These are phyloP conservation scores for Mus minutoides DNA, from an alignment of 2,797 vertebrate genomes.

Conservation along the genomic window DNA sequence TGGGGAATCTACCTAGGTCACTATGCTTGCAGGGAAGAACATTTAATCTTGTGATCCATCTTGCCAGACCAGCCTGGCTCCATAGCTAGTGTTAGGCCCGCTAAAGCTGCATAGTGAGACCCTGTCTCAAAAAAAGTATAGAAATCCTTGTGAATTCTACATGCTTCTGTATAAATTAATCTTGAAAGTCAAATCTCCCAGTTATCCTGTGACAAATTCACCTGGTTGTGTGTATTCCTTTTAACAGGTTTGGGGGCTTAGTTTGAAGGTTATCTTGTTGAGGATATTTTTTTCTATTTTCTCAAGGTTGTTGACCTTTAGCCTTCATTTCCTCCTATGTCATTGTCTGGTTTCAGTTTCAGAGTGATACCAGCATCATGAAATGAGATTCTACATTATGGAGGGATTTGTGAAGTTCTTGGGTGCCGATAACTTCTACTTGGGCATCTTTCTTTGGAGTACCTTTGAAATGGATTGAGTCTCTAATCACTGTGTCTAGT, in stretches of 20 bases:
- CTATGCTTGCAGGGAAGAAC: not conserved
- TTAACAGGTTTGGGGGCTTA: not conserved
- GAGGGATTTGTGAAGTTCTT: not conserved
- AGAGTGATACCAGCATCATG: not conserved
- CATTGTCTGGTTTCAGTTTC: not conserved
- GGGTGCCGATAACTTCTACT: no score
- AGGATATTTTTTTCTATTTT: not conserved
- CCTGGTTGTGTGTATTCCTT: not conserved
- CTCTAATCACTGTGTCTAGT: not conserved
- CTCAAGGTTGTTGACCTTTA: not conserved
- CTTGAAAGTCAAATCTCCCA: not conserved
- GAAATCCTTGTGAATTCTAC: not conserved
- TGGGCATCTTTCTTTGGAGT: not conserved
- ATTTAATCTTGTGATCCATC: not conserved
- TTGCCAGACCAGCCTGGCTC: not conserved
- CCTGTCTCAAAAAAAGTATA: not conserved
- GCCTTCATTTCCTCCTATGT: not conserved
- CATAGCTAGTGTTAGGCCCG: not conserved
- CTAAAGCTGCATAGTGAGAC: not conserved
- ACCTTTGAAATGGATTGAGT: not conserved
- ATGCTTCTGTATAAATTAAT: not conserved
- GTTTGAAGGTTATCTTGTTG: not conserved
- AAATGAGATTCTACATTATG: not conserved
- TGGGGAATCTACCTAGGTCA: not conserved
- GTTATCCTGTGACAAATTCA: not conserved